Percentiles rank a stretch among this genome's conserved stretches.
phyloP scores from a whole-genome alignment of 64 coral and sea anemone species.

The Stichodactyla mertensii region DNA sequence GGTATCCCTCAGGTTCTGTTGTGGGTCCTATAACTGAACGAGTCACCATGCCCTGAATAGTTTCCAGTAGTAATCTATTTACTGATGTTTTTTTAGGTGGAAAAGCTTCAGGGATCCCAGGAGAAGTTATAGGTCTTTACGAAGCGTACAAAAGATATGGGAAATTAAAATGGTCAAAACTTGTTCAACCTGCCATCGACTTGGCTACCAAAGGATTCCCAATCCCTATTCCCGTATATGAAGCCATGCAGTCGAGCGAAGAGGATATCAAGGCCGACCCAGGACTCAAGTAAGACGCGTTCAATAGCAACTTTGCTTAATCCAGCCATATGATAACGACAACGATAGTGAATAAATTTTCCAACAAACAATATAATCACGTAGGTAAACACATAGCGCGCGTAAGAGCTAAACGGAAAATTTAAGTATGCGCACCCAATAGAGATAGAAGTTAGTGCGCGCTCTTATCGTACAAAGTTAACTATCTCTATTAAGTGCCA shows the following conservation, averaged over 20 bases:
- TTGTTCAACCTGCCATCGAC: slow-evolving; percentile 77
- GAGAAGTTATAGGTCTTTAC: slow-evolving; percentile 76
- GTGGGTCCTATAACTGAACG: not conserved
- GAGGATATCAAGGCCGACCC: slow-evolving; percentile 34
- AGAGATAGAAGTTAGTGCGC: too few species aligned
- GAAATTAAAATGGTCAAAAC: slow-evolving; percentile 57
- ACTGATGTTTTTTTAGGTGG: slow-evolving; percentile 44
- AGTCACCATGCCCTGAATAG: not conserved
- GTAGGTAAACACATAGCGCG: too few species aligned
- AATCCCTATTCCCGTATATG: slow-evolving; percentile 43
- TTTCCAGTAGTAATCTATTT: not conserved
- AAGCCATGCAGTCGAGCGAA: slow-evolving; percentile 35
- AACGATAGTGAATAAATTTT: too few species aligned
- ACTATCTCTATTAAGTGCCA: too few species aligned
- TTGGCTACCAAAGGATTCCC: slow-evolving; percentile 72
- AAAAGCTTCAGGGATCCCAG: slow-evolving; percentile 61
- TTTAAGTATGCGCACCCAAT: too few species aligned
- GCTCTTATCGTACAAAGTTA: too few species aligned
- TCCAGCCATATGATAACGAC: too few species aligned
- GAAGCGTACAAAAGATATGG: slow-evolving; percentile 81
- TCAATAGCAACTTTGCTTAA: too few species aligned
- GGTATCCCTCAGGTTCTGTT: not conserved
- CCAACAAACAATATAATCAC: too few species aligned
- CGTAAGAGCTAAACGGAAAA: too few species aligned
- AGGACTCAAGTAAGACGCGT: slow-evolving; percentile 48